A percentile compares a stretch with the other conserved stretches of the same genome.
phyloP scores from a whole-genome alignment of 2,797 vertebrate species.

The Pantherophis vulpinus region DNA sequence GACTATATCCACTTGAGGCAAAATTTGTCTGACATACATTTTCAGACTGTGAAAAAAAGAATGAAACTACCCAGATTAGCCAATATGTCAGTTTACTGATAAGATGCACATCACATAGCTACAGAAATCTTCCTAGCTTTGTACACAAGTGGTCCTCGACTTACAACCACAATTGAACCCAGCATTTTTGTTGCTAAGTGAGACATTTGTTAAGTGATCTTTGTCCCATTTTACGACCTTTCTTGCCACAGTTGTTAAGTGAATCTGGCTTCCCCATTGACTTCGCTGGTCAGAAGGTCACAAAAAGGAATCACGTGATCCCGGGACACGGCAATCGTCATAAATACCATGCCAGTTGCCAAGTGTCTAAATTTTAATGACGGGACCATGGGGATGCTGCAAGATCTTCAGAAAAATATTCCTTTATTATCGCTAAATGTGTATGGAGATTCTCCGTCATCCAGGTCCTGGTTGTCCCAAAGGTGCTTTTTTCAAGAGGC shows the following conservation, averaged over 20 bases:
- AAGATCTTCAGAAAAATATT: neutral
- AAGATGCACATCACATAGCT: neutral
- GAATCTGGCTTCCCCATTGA: neutral
- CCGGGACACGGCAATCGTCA: neutral
- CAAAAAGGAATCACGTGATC: fast-evolving
- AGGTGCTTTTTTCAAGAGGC: no score
- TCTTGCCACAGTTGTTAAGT: neutral
- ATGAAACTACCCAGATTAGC: neutral
- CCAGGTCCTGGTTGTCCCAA: no score
- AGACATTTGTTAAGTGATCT: no score
- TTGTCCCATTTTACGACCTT: neutral
- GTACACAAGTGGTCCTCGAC: neutral
- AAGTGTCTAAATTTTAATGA: neutral
- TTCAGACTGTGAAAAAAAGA: neutral
- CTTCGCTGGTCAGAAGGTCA: neutral
- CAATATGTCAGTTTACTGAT: neutral
- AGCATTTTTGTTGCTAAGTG: neutral
- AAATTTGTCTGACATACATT: neutral
- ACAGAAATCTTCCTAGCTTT: neutral
- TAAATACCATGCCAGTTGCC: neutral
- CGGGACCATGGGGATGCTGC: neutral
- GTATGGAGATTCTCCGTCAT: no score
- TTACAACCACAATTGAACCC: neutral
- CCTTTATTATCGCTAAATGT: neutral
- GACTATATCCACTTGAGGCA: neutral